Percentiles rank a stretch among this genome's conserved stretches.
Conservation (phyloP, 2,888 invertebrate species). For the Prenolepis imparis region DNA sequence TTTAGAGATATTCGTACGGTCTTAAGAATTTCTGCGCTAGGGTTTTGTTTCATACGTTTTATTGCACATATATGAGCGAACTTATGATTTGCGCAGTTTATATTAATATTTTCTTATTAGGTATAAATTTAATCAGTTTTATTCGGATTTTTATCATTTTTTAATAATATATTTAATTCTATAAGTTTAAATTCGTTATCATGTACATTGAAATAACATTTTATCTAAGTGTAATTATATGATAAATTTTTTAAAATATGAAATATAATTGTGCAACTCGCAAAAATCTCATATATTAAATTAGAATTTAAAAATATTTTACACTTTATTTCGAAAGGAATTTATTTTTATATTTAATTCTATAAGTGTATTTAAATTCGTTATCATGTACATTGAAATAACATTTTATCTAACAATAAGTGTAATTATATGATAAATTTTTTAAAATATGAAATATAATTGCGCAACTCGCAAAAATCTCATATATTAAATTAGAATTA, state of each 20-base stretch:
- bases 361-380: background rate
- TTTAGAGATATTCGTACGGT: slow-evolving; percentile 6
- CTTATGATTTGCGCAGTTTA: background rate
- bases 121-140: background rate
- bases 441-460: background rate
- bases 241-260: background rate
- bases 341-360: background rate
- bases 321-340: background rate
- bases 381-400: background rate
- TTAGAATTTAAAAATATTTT: slow-evolving; percentile 8
- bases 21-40: background rate
- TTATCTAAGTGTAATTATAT: slow-evolving; percentile 3
- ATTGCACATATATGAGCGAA: background rate
- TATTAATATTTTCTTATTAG: background rate
- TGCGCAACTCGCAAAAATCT: background rate
- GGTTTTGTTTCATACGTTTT: background rate
- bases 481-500: background rate
- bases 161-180: background rate
- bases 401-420: background rate
- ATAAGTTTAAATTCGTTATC: background rate
- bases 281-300: background rate
- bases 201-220: background rate
- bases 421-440: background rate
- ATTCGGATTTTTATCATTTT: background rate
- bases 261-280: background rate